Conservation (phyloP, 30 jellyfish, hydroid and myxozoan genomes). For the Rhopilema esculentum region DNA sequence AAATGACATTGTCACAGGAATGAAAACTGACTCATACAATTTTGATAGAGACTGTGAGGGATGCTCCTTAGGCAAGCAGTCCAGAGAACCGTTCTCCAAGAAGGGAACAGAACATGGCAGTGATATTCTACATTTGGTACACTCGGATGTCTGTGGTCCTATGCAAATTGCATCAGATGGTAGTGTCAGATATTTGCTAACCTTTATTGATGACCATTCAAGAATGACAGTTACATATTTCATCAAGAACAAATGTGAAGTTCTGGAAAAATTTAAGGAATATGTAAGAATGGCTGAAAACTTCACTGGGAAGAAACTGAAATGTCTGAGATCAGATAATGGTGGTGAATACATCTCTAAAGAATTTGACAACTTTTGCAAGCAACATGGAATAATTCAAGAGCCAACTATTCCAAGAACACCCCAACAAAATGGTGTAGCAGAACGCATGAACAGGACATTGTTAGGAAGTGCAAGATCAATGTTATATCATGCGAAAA, state of each 20-base stretch:
- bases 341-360: conserved; percentile 44
- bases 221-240: conserved; percentile 16
- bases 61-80: not conserved
- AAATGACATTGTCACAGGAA: conserved; percentile 18
- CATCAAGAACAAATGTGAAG: conserved; percentile 40
- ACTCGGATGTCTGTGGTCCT: conserved; percentile 29
- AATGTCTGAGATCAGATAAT: conserved; percentile 30
- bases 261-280: conserved; percentile 23
- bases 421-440: conserved; percentile 59
- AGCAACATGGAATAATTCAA: conserved; percentile 39
- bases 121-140: conserved; percentile 38
- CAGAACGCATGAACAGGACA: conserved; percentile 55
- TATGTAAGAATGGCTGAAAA: conserved; percentile 20
- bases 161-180: conserved; percentile 32
- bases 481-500: conserved; percentile 51
- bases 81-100: conserved; percentile 12
- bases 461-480: conserved; percentile 42
- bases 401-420: conserved; percentile 57
- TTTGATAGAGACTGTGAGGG: conserved; percentile 35
- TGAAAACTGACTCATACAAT: conserved; percentile 10
- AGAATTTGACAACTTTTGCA: conserved; percentile 53
- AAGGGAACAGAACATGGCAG: conserved; percentile 35
- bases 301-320: conserved; percentile 19
- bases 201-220: conserved; percentile 60
- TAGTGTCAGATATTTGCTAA: conserved; percentile 35